Evolutionary conservation across 2,797 vertebrate species (phyloP).

Genomic region (Rhynchonycteris naso): DNA sequence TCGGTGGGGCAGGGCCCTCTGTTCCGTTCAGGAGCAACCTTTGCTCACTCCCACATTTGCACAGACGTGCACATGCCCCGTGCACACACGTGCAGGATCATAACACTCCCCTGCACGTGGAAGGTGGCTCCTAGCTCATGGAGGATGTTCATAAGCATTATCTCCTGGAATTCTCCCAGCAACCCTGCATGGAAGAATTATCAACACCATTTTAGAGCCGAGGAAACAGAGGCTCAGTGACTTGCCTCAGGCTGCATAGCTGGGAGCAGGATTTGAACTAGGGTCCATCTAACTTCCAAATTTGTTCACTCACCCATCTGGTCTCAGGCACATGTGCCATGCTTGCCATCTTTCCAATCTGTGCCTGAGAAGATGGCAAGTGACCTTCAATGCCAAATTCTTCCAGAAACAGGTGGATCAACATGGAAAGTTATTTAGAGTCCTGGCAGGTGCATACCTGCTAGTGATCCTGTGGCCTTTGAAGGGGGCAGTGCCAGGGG

Average conservation of each 20-base stretch:
- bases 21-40: not conserved
- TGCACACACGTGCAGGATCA: fast-evolving
- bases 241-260: not conserved
- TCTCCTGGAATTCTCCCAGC: not conserved
- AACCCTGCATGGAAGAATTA: not conserved
- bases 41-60: fast-evolving
- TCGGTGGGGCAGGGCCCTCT: not conserved
- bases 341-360: not conserved
- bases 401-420: slow-evolving; percentile 44
- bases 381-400: not conserved
- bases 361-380: not conserved
- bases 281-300: not conserved
- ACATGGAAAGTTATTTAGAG: slow-evolving; percentile 10
- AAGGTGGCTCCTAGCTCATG: not conserved
- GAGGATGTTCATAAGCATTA: fast-evolving
- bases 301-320: not conserved
- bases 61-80: fast-evolving
- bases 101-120: not conserved
- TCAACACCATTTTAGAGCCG: not conserved
- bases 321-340: not conserved
- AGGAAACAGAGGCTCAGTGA: not conserved
- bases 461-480: not conserved
- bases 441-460: not conserved
- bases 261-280: not conserved
- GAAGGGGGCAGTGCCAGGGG: not conserved